Percentiles rank a stretch among this genome's conserved stretches.
Conservation (phyloP, 2,888 invertebrate genomes). For the Pristionchus entomophagus region DNA sequence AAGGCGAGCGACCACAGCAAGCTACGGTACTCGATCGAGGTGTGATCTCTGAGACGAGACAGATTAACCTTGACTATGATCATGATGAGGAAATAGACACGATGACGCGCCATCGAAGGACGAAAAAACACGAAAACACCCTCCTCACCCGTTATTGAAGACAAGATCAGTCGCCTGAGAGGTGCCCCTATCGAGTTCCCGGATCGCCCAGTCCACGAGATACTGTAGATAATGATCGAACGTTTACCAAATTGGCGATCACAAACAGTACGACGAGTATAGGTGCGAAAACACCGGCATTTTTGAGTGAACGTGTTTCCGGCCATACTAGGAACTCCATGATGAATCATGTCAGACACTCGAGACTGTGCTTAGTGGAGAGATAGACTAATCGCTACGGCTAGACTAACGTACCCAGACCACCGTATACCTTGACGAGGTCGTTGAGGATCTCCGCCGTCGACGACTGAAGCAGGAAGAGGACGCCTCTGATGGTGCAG, state of each 20-base stretch:
- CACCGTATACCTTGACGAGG: constrained; percentile 24
- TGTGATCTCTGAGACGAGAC: constrained; percentile 42
- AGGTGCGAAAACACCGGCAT: background rate
- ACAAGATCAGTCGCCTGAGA: constrained; percentile 42
- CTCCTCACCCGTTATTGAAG: constrained; percentile 45
- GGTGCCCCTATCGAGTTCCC: constrained; percentile 36
- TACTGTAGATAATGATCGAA: too few species aligned
- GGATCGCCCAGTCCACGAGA: constrained; percentile 41
- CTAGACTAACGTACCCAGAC: background rate
- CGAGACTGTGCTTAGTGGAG: background rate
- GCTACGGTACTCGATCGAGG: constrained; percentile 36
- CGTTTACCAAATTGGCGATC: background rate
- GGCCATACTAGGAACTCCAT: background rate
- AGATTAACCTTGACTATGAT: background rate
- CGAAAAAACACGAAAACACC: background rate
- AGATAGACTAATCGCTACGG: background rate
- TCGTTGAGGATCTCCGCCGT: constrained; percentile 22
- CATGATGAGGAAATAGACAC: background rate
- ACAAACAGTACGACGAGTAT: background rate
- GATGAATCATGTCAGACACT: background rate
- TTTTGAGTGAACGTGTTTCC: background rate
- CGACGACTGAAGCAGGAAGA: constrained; percentile 25
- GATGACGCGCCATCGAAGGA: background rate
- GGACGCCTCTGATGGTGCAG: constrained; percentile 17
- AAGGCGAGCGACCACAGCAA: constrained; percentile 45